Evolutionary conservation across 2,888 invertebrate species (phyloP), one percentile per base, ranked within the genome.

Genomic region (Rhyacophila evoluta): DNA sequence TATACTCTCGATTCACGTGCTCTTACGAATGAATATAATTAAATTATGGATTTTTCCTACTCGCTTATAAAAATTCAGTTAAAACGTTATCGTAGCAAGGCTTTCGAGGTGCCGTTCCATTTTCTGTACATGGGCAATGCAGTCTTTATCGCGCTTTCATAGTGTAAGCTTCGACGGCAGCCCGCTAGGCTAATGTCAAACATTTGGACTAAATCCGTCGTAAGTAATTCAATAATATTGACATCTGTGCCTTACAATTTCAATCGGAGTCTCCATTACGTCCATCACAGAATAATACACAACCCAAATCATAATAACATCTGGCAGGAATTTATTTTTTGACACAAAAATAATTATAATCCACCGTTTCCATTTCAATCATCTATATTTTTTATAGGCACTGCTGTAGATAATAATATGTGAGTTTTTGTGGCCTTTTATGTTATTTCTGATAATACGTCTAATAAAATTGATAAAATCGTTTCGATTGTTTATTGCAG

Each of bases 141-240:
- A 81, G 81, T 81, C 79, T 80, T 78, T 81, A 80, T 79, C 77
- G 72, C 55, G 76, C 75, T 74, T 78, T 74, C 68, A 39, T 15
- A 29, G 71, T 11, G 74, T 72, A 11, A 72, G 75, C 72, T 36
- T 73, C 73, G 15, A 41, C 70, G 70, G 70, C 5, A 55, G 68
- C 68, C 75, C 68, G 39, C 19, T 41, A n/a, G 36, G 67, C 69
- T 72, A 27, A 55, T 78, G 72, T 79, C 74, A 76, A 73, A 74
- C 69, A 68, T 67, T 78, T 67, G 72, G 76, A 36, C 38, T 10
- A 39, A 55, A 75, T 72, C 71, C 71, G 29, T 38, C 36, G 76
- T 80, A 78, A 80, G 77, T 74, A 12, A 15, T 67, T 15, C 39
- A n/a, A 74, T 55, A 55, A 55, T 55, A 55, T 55, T 55, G 5